Evolutionary conservation across 1,140 invertebrate species (phyloP).

Genomic region (Tetraneura akinire): DNA sequence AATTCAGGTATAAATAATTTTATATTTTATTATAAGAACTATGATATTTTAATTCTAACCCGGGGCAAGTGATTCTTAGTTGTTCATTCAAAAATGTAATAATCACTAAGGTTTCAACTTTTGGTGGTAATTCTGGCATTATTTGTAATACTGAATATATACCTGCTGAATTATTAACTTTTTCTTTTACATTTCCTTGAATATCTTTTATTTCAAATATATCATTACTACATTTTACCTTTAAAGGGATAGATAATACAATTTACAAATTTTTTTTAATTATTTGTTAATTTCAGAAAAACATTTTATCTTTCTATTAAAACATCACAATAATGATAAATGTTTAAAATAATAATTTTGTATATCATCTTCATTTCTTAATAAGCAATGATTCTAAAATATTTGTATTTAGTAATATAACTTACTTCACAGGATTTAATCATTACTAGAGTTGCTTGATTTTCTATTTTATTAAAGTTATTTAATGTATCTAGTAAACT

Average conservation of each 20-base stretch:
- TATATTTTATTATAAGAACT: background rate
- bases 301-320: too few species aligned
- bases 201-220: constrained; percentile 64
- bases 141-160: constrained; percentile 64
- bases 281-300: too few species aligned
- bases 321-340: too few species aligned
- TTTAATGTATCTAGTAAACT: constrained; percentile 61
- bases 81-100: constrained; percentile 59
- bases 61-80: constrained; percentile 62
- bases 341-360: too few species aligned
- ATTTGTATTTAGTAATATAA: too few species aligned
- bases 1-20: background rate
- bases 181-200: constrained; percentile 62
- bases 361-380: too few species aligned
- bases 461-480: constrained; percentile 59
- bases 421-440: constrained; percentile 63
- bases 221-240: constrained; percentile 61
- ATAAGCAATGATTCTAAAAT: too few species aligned
- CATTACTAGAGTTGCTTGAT: constrained; percentile 65
- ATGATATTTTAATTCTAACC: constrained; percentile 58
- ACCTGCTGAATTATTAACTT: constrained; percentile 66
- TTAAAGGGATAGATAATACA: constrained; percentile 35
- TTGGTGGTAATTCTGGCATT: constrained; percentile 60
- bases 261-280: too few species aligned
- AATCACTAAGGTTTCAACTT: constrained; percentile 59